Percentiles rank a stretch among this genome's conserved stretches.
Conservation (phyloP, 2,113 vertebrate genomes). For the Platysternon megacephalum region DNA sequence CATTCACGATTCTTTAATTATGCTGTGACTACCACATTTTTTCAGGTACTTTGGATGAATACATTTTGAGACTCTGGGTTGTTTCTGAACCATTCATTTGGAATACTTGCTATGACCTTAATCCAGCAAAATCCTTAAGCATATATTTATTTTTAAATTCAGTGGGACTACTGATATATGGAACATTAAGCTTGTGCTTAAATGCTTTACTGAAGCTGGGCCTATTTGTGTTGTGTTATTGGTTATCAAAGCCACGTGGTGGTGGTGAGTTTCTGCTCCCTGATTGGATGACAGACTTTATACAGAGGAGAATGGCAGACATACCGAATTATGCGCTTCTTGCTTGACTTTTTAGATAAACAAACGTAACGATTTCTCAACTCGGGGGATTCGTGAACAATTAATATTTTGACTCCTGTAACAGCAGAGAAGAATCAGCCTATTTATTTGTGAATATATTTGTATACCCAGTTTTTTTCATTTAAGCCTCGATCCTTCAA, state of each 20-base stretch:
- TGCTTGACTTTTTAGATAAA: not conserved
- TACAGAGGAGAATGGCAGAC: not conserved
- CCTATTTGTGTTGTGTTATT: not conserved
- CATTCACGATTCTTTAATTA: not conserved
- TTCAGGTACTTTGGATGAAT: not conserved
- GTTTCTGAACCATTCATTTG: not conserved
- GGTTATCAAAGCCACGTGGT: not conserved
- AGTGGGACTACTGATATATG: rapidly evolving
- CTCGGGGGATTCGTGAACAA: not conserved
- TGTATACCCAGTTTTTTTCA: not conserved
- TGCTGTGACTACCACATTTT: no score
- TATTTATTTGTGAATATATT: not conserved
- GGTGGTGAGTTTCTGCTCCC: not conserved
- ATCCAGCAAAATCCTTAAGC: not conserved
- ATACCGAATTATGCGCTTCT: rapidly evolving
- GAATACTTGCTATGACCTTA: rapidly evolving
- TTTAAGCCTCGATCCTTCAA: not conserved
- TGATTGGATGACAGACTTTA: not conserved
- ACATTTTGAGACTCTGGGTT: not conserved
- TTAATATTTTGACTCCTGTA: not conserved
- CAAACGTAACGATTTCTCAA: not conserved
- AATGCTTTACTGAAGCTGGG: not conserved
- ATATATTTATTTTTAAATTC: rapidly evolving
- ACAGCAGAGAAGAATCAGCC: not conserved
- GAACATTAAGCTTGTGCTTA: not conserved